Evolutionary conservation across 1,140 invertebrate species (phyloP), one percentile per base, ranked within the genome.

Genomic region (Coelopa frigida): DNA sequence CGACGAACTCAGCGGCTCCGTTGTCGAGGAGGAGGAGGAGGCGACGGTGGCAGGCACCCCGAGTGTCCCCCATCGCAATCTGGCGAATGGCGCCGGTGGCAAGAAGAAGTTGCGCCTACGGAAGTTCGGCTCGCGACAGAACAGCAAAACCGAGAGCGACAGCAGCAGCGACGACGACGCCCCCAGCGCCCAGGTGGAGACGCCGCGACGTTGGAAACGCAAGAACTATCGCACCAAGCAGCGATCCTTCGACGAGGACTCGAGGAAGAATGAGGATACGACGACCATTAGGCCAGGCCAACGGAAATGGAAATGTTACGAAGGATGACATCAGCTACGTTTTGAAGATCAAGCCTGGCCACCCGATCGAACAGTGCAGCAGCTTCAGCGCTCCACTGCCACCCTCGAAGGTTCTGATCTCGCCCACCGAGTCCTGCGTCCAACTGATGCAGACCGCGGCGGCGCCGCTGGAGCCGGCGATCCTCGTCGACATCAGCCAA

Each of bases 91-190:
- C 52, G 50, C 46, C 1, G 50, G 54, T 32, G 57, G 56, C n/a
- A 69, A 69, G 26, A 68, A 65, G 44, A 57, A 67, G 22, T 15
- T 48, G 40, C 58, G 66, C 0, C 46, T 70, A n/a, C 56, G 67
- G n/a, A 67, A 69, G 41, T 59, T 67, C 50, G 67, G 67, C 0
- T 70, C 67, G 0, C 52, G 66, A 1, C 67, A 70, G 45, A 70
- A 68, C 43, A 70, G 63, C 47, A 70, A 70, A 49, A 69, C 67
- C n/a, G 67, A 70, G 50, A 70, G 67, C 50, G 70, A 73, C 39
- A 66, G 56, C 53, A 72, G 66, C 38, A 62, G 55, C 51, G 70
- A 63, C 37, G 72, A 76, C 48, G 54, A 62, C 41, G 60, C 71
- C 22, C 65, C 69, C 33, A 70, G 70, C 14, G 72, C 70, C 45